These are phyloP conservation scores for Petroica traversi DNA, from an alignment of 2,113 vertebrate genomes.

Conservation along the genomic window DNA sequence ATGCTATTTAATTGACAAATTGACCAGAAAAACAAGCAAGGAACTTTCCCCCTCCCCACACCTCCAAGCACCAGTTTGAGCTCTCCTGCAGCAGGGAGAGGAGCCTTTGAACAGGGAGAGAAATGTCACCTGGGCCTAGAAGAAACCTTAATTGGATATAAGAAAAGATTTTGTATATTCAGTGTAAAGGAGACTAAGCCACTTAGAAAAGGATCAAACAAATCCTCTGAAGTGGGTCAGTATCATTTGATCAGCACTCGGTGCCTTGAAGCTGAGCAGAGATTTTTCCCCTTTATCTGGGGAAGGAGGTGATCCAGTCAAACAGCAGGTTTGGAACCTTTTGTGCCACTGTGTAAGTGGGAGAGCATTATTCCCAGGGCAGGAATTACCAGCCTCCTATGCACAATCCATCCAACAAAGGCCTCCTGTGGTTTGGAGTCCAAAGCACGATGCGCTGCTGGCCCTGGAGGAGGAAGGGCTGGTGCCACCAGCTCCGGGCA, in stretches of 20 bases:
- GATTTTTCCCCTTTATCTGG: background rate
- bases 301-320: background rate
- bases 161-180: slow-evolving; percentile 18
- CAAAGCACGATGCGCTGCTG: accelerated
- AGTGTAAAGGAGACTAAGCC: slow-evolving; percentile 1
- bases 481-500: too few relatives aligned
- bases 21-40: background rate
- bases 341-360: background rate
- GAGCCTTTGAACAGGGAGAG: background rate
- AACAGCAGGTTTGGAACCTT: accelerated
- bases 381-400: accelerated
- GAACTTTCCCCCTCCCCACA: background rate
- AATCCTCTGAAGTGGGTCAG: background rate
- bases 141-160: slow-evolving; percentile 9
- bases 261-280: background rate
- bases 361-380: background rate
- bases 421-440: accelerated
- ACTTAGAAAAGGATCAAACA: slow-evolving; percentile 27
- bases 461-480: accelerated
- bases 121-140: background rate
- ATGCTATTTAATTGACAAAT: background rate
- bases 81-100: background rate
- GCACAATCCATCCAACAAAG: accelerated
- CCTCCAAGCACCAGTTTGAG: background rate
- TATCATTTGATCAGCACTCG: background rate